phyloP scores from a whole-genome alignment of 2,113 vertebrate genomes.

The Chunga burmeisteri region DNA sequence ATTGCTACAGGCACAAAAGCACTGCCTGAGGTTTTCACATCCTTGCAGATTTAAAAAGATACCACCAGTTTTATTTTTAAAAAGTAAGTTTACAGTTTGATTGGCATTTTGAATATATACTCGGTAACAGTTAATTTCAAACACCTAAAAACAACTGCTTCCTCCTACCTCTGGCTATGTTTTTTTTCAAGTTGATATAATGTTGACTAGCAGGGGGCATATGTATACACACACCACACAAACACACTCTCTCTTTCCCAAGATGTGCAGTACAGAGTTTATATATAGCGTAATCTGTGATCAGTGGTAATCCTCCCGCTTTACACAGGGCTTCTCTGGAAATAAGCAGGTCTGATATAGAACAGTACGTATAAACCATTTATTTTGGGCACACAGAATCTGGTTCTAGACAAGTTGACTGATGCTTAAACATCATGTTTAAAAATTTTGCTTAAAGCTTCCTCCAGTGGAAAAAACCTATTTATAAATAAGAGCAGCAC shows the following conservation, averaged over 20 bases:
- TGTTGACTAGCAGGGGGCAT: background rate
- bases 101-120: background rate
- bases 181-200: background rate
- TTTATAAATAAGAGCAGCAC: background rate
- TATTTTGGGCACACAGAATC: background rate
- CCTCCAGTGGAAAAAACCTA: background rate
- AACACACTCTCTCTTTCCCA: background rate
- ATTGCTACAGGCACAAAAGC: background rate
- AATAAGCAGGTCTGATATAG: background rate
- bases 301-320: constrained; percentile 12
- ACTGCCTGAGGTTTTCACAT: background rate
- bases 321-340: background rate
- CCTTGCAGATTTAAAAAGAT: background rate
- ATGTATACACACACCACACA: background rate
- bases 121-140: background rate
- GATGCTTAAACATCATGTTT: background rate
- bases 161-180: background rate
- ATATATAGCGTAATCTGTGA: constrained; percentile 35
- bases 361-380: background rate
- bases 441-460: background rate
- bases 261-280: background rate
- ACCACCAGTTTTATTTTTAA: background rate
- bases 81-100: background rate
- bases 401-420: background rate
- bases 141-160: background rate